Evolutionary conservation across 1,140 invertebrate species (phyloP), one percentile per base, ranked within the genome.

Genomic region (Batillaria attramentaria): DNA sequence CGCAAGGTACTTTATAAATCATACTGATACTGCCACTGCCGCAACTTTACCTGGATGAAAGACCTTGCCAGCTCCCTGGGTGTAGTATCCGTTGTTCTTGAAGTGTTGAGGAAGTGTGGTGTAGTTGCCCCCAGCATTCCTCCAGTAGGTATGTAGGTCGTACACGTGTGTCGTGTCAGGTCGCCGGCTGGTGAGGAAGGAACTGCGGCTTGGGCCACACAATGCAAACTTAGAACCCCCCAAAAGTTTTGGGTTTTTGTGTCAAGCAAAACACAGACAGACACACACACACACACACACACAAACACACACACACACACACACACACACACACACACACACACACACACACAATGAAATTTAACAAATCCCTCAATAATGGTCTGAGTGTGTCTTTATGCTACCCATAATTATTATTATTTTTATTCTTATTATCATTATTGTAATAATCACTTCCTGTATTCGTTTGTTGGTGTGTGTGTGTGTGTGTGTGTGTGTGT

Each of bases 171-270:
- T n/a, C n/a, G n/a, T n/a, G n/a, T n/a, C n/a, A n/a, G n/a, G n/a
- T n/a, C 96, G 92, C 33, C 96, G 93, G 76, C 96, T 94, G 0
- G 96, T 97, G 72, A 98, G 90, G 77, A 97, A 92, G 0, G 96
- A 97, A 84, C 96, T 97, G 82, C 96, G 92, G 87, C 96, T 97
- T 35, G 96, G 96, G 16, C 95, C 96, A 92, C 96, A 97, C 10
- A 97, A 90, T 3, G 96, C 94, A 96, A 97, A 96, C 96, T 97
- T 70, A n/a, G n/a, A n/a, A n/a, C n/a, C n/a, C n/a, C n/a, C n/a
- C n/a, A n/a, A n/a, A n/a, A n/a, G n/a, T n/a, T n/a, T n/a, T n/a
- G n/a, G n/a, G n/a, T n/a, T n/a, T n/a, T 24, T 13, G 46, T 50
- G 24, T n/a, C n/a, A n/a, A n/a, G n/a, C n/a, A n/a, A n/a, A n/a